Conservation (phyloP, 2,797 vertebrate genomes). For the Myiothlypis chrysogaster region DNA sequence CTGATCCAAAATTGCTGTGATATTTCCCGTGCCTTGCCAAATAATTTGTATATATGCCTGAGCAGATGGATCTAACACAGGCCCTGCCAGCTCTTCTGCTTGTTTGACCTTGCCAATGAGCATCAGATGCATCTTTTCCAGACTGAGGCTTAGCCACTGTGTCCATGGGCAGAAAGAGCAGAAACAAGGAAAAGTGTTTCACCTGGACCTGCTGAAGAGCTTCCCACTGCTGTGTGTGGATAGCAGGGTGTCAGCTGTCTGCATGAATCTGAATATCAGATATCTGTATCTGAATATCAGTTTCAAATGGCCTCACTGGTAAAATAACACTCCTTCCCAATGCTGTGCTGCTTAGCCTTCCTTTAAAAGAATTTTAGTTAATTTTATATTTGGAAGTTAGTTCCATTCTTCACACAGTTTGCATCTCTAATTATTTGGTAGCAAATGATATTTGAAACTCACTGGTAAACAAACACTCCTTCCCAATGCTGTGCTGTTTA, state of each 20-base stretch:
- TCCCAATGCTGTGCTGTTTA: background rate
- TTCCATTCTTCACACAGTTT: background rate
- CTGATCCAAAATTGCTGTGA: constrained; percentile 50
- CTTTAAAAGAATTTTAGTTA: background rate
- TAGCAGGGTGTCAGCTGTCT: background rate
- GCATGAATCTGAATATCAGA: background rate
- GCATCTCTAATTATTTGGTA: too few species aligned
- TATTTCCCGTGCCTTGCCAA: constrained; percentile 32
- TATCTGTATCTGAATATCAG: too few species aligned
- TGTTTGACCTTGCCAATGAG: constrained; percentile 46
- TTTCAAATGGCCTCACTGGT: background rate
- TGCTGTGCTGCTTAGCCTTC: background rate
- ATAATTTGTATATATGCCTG: constrained; percentile 55
- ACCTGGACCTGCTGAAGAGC: background rate
- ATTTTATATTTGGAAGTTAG: background rate
- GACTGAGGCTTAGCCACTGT: background rate
- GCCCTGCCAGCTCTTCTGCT: constrained; percentile 15
- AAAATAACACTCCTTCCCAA: background rate
- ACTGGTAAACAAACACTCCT: background rate
- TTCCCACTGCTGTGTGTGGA: background rate
- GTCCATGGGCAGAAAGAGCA: background rate
- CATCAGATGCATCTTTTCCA: background rate
- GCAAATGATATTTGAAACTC: background rate
- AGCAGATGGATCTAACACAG: constrained; percentile 41
- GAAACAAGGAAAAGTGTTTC: background rate